Conservation (phyloP, 2,888 invertebrate species). For the Pelosia muscerda region DNA sequence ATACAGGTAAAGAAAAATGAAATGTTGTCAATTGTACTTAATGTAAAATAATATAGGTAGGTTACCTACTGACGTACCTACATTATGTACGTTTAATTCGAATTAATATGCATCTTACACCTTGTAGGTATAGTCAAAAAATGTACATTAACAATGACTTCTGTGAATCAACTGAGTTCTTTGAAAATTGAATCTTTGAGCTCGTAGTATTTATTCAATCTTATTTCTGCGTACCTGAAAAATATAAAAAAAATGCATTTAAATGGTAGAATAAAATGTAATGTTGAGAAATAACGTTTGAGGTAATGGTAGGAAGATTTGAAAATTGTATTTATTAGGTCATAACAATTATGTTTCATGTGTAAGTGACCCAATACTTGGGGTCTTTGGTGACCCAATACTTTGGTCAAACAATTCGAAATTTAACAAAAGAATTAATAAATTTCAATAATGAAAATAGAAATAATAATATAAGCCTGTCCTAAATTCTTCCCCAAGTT, state of each 20-base stretch:
- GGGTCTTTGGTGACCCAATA: too few relatives aligned
- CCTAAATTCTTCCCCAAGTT: too few relatives aligned
- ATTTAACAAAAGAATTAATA: too few relatives aligned
- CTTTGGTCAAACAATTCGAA: too few relatives aligned
- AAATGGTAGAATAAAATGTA: background rate
- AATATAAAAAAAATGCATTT: constrained; percentile 58
- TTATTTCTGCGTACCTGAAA: constrained; percentile 89
- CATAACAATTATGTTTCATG: too few relatives aligned
- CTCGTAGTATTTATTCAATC: constrained; percentile 91
- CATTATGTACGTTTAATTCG: constrained; percentile 5
- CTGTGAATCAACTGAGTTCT: constrained; percentile 55
- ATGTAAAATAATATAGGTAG: constrained; percentile 16
- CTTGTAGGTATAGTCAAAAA: background rate
- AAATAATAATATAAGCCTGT: too few relatives aligned
- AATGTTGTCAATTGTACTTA: constrained; percentile 40
- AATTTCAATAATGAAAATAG: too few relatives aligned
- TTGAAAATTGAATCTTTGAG: constrained; percentile 87
- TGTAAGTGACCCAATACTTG: too few relatives aligned
- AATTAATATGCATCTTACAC: constrained; percentile 11
- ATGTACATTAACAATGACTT: background rate
- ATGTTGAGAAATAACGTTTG: background rate
- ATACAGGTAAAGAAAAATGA: too few relatives aligned
- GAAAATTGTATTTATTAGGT: too few relatives aligned
- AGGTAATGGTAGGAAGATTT: too few relatives aligned
- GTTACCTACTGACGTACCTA: background rate